phyloP scores from a whole-genome alignment of 2,797 vertebrate species.

The Sebastes itinus region DNA sequence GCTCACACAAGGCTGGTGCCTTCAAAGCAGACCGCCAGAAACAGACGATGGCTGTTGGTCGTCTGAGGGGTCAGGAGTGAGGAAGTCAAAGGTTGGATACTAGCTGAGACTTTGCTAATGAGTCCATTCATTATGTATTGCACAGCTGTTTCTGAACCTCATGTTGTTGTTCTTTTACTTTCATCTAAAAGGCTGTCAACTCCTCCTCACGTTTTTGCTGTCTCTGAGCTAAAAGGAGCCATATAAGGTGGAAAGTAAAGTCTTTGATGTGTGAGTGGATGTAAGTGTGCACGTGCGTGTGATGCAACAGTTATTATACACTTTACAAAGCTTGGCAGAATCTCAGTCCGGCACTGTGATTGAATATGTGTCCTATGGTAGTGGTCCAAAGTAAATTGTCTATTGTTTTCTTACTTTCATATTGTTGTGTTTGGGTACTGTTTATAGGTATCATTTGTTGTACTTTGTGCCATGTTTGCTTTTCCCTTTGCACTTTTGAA shows the following conservation, averaged over 20 bases:
- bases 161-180: constrained; percentile 18
- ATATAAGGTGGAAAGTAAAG: constrained; percentile 47
- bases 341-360: not conserved
- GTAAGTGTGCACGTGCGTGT: not conserved
- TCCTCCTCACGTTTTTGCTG: constrained; percentile 19
- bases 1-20: constrained; percentile 11
- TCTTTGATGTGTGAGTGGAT: constrained; percentile 25
- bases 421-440: constrained; percentile 12
- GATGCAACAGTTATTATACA: constrained; percentile 8
- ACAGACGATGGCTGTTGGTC: constrained; percentile 39
- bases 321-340: not conserved
- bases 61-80: constrained; percentile 36
- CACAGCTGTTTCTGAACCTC: constrained; percentile 34
- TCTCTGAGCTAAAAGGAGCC: constrained; percentile 41
- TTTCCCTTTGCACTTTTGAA: constrained; percentile 2
- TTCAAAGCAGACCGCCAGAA: constrained; percentile 44
- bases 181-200: constrained; percentile 33
- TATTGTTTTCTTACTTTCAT: constrained; percentile 21
- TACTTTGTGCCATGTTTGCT: not conserved
- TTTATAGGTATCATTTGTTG: constrained; percentile 17
- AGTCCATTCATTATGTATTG: constrained; percentile 42
- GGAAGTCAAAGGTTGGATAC: constrained; percentile 49
- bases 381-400: constrained; percentile 4
- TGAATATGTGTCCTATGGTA: constrained; percentile 4
- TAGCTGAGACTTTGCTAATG: constrained; percentile 50